Evolutionary conservation across 2,113 vertebrate genomes (phyloP), one percentile per base, ranked within the genome.

Genomic region (Nothobranchius furzeri): DNA sequence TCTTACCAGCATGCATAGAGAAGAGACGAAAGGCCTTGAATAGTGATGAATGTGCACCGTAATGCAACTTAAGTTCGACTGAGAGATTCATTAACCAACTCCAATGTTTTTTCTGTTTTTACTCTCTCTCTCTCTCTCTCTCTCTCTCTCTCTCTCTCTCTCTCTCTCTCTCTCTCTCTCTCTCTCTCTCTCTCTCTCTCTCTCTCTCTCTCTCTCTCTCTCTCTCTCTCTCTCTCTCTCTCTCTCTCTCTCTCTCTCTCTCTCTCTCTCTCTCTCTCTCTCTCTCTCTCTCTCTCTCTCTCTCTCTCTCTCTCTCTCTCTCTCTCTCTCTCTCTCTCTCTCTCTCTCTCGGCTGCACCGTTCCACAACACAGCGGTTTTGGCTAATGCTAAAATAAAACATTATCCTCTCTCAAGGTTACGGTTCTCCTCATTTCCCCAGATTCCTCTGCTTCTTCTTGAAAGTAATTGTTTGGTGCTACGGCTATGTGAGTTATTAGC

Each of bases 401-500:
- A 11, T 64, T 69, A 76, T 82, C 60, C 68, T 70, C 55, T 84
- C 65, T 87, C 82, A 86, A 85, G 78, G 82, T 88, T 82, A 84
- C 12, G 51, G 66, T 76, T 77, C 71, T 70, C 68, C 64, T 76
- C 85, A 78, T 84, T 83, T 79, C 82, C 78, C 75, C 60, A 65
- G 76, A 78, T 87, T 83, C 77, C 60, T 68, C 53, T 67, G 64
- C 73, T 86, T 87, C 78, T 82, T 85, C 69, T 70, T 77, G 56
- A 82, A 82, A 81, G 80, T 81, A 84, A 80, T 82, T 80, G 75
- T 86, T 86, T 76, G 53, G 53, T 63, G 60, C 73, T 68, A 73
- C 76, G 79, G 64, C 86, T 74, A 51, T 69, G 73, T 72, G 77
- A 86, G 78, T 84, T 85, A 87, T 91, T 83, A 87, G 78, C 69